These are phyloP conservation scores for Rhinolophus sinicus DNA, from an alignment of 2,113 vertebrate species.

Conservation along the genomic window DNA sequence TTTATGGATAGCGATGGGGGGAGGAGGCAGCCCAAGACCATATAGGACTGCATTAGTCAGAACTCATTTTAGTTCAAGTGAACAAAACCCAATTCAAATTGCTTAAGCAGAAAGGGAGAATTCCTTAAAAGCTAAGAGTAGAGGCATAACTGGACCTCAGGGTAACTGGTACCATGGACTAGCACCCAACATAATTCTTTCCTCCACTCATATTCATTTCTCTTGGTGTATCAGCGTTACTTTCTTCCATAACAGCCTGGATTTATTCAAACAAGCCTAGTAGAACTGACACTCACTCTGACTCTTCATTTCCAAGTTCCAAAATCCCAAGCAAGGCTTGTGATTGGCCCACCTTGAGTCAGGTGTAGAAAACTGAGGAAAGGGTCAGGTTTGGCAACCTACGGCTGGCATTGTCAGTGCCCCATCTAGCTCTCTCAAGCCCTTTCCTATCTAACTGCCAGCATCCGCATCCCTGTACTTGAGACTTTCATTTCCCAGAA, in stretches of 20 bases:
- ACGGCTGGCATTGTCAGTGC: no score
- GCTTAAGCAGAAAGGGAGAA: background rate
- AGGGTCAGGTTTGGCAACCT: background rate
- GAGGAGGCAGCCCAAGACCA: background rate
- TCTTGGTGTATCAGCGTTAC: background rate
- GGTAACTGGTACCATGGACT: background rate
- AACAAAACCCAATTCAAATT: background rate
- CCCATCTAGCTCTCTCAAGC: background rate
- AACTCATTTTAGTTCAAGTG: background rate
- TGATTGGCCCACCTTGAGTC: background rate
- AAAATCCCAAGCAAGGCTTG: background rate
- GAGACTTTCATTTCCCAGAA: background rate
- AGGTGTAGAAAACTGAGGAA: background rate
- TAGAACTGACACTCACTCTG: background rate
- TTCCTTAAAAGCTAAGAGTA: background rate
- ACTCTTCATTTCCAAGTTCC: background rate
- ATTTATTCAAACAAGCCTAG: background rate
- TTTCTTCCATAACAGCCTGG: background rate
- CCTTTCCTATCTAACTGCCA: background rate
- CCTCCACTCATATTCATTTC: background rate
- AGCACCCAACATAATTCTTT: background rate
- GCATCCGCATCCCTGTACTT: background rate
- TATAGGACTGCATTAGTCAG: background rate
- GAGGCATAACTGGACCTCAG: background rate
- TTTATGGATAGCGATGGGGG: background rate